Percentiles rank a stretch among this genome's conserved stretches.
phyloP scores from a whole-genome alignment of 2,888 invertebrate species.

The Cybosia mesomella region DNA sequence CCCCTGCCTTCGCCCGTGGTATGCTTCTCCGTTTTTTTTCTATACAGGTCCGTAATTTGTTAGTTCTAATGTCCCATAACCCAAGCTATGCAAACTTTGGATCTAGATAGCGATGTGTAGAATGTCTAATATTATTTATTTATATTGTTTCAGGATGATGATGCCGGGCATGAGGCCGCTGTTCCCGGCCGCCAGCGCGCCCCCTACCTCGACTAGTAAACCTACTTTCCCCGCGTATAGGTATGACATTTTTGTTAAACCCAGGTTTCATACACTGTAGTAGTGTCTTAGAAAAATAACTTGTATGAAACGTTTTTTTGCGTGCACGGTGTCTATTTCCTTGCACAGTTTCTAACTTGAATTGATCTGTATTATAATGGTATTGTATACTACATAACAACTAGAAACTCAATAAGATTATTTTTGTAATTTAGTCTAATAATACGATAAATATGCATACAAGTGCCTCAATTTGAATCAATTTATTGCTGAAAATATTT shows the following conservation, averaged over 20 bases:
- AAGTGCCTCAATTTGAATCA: background rate
- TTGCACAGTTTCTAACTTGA: slow-evolving; percentile 5
- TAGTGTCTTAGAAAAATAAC: background rate
- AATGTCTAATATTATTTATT: background rate
- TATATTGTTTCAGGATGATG: slow-evolving; percentile 77
- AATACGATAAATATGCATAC: too few species aligned
- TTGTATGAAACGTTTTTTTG: background rate
- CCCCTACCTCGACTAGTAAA: slow-evolving; percentile 88
- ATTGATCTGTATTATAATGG: background rate
- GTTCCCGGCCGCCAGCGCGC: slow-evolving; percentile 93
- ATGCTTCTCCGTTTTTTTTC: too few species aligned
- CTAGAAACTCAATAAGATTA: background rate
- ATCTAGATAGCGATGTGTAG: too few species aligned
- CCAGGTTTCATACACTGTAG: background rate
- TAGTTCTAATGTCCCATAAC: too few species aligned
- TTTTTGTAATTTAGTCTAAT: background rate
- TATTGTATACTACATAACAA: background rate
- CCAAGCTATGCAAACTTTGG: too few species aligned
- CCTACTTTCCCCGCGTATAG: slow-evolving; percentile 94
- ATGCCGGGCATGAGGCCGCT: slow-evolving; percentile 90
- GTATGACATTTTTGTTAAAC: slow-evolving; percentile 66
- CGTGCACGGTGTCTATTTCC: background rate
- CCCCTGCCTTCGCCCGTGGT: too few species aligned
- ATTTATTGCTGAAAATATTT: background rate
- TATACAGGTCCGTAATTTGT: too few species aligned